Percentiles rank a stretch among this genome's conserved stretches.
Conservation (phyloP, 2,888 invertebrate genomes). For the Gnatocerus cornutus region DNA sequence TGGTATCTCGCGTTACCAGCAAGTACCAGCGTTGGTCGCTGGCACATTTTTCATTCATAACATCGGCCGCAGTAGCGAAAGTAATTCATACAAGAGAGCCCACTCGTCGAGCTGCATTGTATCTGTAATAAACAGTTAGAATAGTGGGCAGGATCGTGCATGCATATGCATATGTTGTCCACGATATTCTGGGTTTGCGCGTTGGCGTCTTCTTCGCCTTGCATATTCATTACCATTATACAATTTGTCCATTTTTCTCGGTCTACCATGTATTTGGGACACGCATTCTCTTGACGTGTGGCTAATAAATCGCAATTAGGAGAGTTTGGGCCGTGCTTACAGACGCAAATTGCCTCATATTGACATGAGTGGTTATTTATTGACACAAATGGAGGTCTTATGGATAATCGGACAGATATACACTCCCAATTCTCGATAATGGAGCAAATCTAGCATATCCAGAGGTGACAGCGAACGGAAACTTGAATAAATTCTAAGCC, state of each 20-base stretch:
- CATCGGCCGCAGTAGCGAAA: conserved; percentile 54
- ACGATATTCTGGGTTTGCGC: conserved; percentile 28
- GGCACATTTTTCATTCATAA: conserved; percentile 54
- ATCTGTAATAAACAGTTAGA: conserved; percentile 48
- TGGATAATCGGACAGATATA: conserved; percentile 1
- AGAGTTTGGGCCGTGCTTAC: conserved; percentile 24
- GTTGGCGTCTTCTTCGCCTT: conserved; percentile 54
- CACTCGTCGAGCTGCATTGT: conserved; percentile 51
- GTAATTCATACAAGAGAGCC: conserved; percentile 54
- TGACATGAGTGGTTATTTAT: conserved; percentile 10
- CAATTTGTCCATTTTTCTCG: conserved; percentile 48
- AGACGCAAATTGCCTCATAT: conserved; percentile 32
- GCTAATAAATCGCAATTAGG: conserved; percentile 49
- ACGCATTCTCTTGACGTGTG: conserved; percentile 44
- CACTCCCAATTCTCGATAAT: background rate
- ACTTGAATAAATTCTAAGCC: no score
- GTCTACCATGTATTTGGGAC: conserved; percentile 52
- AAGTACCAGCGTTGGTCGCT: conserved; percentile 15
- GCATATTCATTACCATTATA: conserved; percentile 51
- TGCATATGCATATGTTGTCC: conserved; percentile 37
- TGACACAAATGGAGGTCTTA: background rate
- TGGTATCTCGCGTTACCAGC: conserved; percentile 10
- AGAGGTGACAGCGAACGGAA: no score
- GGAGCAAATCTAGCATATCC: no score
- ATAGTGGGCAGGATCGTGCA: conserved; percentile 39